Evolutionary conservation across 2,113 vertebrate species (phyloP), one percentile per base, ranked within the genome.

Genomic region (Triplophysa dalaica): DNA sequence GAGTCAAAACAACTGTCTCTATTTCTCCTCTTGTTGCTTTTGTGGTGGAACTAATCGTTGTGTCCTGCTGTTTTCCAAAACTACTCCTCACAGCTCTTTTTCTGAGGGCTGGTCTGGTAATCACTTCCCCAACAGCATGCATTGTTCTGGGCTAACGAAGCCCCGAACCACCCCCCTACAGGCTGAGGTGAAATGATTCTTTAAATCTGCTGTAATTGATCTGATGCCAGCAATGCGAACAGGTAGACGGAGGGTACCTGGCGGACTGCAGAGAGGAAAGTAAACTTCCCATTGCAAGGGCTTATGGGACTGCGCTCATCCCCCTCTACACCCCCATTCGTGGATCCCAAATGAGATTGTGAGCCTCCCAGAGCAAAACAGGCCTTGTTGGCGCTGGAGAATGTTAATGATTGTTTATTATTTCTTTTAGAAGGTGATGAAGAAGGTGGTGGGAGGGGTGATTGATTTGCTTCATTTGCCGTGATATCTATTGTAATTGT

Each of bases 141-240:
- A 77, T 82, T 85, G 76, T 83, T 79, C 81, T 79, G 83, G 85
- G 86, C 87, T 92, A 92, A 93, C 91, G 91, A 92, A 91, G 88
- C 82, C 89, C 83, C 45, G 56, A 61, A 19, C 87, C 33, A 33
- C 90, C 88, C 75, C 84, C 86, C 85, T 90, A 89, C 84, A 76
- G 70, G 78, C 88, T 84, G 85, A 19, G 65, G 54, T 78, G 85
- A 86, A 89, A 84, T 79, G 85, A 89, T 89, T 90, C 90, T 91
- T 88, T 90, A 91, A 92, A 90, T 91, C 91, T 85, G 65, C 78
- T 41, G 87, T 93, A 92, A 92, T 92, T 92, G 89, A 91, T 89
- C 88, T 86, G 87, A 89, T 86, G 75, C 60, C 29, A 41, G 87
- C 83, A 84, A 77, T 80, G 75, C 75, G 68, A 76, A 81, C 70